These are phyloP conservation scores for Ptyas mucosa DNA, from an alignment of 2,113 vertebrate genomes.

Conservation along the genomic window DNA sequence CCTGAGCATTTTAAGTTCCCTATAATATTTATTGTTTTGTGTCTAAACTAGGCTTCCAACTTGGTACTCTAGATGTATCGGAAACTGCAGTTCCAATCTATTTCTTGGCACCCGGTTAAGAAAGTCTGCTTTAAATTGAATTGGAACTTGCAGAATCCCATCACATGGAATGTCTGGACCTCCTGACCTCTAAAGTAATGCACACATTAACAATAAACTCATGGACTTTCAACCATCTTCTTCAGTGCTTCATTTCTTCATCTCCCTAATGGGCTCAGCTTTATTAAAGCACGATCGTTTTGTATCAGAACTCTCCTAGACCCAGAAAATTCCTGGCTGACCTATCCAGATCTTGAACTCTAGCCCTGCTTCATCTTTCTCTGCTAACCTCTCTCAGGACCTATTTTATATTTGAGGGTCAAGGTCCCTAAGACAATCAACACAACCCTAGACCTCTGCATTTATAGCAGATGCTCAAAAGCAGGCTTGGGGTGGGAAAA, in stretches of 20 bases:
- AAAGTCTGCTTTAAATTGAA: not conserved
- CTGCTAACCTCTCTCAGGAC: not conserved
- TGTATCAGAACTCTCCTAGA: not conserved
- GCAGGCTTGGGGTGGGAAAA: not conserved
- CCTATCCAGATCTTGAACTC: not conserved
- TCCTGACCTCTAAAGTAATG: not conserved
- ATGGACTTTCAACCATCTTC: not conserved
- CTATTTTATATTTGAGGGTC: not conserved
- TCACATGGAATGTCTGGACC: not conserved
- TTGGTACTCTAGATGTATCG: not conserved
- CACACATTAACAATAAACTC: not conserved
- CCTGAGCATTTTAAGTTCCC: not conserved
- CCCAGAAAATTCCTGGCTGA: not conserved
- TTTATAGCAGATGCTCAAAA: not conserved
- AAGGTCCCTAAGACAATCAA: not conserved
- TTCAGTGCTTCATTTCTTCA: not conserved
- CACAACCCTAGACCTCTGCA: not conserved
- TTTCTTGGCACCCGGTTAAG: not conserved
- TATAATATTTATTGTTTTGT: not conserved
- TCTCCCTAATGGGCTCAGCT: not conserved
- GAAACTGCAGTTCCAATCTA: not conserved
- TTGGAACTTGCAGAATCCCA: not conserved
- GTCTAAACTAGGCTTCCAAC: not conserved
- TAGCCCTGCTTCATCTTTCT: not conserved
- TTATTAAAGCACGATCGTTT: not conserved